Conservation (phyloP, 2,113 vertebrate genomes). For the Melanerpes formicivorus region DNA sequence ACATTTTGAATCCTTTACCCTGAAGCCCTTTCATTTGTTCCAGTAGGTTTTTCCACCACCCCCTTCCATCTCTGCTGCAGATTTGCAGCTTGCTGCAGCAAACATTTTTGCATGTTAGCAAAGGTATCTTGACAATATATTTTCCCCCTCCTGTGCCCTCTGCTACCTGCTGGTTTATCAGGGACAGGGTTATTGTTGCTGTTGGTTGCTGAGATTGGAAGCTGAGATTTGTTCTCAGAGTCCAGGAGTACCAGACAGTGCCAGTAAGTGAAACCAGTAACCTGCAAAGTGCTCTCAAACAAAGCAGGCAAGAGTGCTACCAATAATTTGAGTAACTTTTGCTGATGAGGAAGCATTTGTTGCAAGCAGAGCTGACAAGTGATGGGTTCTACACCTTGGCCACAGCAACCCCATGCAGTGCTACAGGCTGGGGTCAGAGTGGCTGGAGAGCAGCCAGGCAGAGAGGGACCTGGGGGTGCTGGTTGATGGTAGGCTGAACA, state of each 20-base stretch:
- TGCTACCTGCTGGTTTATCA: neutral
- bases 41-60: neutral
- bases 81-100: neutral
- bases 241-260: fast-evolving
- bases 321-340: neutral
- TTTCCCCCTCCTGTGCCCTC: neutral
- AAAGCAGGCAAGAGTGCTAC: neutral
- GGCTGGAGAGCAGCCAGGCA: too few species aligned
- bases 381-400: too few species aligned
- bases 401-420: too few species aligned
- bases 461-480: too few species aligned
- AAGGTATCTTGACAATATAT: neutral
- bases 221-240: neutral
- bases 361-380: neutral
- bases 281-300: neutral
- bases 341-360: neutral
- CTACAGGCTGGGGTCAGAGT: too few species aligned
- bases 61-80: neutral
- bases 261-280: neutral
- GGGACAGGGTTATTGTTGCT: neutral
- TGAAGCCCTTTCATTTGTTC: neutral
- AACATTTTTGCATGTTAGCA: neutral
- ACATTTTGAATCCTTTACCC: neutral
- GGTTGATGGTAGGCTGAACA: too few species aligned
- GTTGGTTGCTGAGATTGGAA: neutral